Base-by-base conservation (phyloP, 2,113 vertebrate genomes). In the Sinocyclocheilus rhinocerous region DNA sequence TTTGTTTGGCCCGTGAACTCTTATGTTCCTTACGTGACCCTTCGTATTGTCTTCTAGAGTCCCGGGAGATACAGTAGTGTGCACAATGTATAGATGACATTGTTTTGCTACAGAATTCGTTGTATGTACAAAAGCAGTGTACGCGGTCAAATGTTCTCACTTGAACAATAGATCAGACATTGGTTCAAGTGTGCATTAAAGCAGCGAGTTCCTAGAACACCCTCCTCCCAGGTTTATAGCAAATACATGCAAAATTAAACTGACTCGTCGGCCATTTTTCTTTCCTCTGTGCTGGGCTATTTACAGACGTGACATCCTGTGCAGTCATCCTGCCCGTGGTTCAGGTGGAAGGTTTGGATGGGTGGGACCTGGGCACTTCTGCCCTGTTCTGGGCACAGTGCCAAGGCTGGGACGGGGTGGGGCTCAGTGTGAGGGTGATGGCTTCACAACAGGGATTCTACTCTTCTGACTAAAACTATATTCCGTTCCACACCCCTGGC, bases 321-420 rank as follows among this genome's bases (percentile, higher is more conserved):
- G 65, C 48, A 80, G 50, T 77, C 55, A 77, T 79, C 50, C 63
- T 70, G 63, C 50, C 48, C 24, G 6, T 63, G 72, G 72, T 29
- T 72, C 76, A 85, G 63, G 75, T 78, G 76, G 29, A 85, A 33
- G 52, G 78, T 73, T 72, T 63, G 67, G 85, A 82, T 85, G 65
- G 48, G 76, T 70, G 55, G 55, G 69, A 67, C 63, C 33, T 85
- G 93, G 93, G 91, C 87, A 91, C 92, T 92, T 92, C 91, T 91
- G 86, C 88, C 87, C 87, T 77, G 83, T 52, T 36, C 29, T 76
- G 83, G 78, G 79, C 67, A 63, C 67, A 48, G n/a, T 55, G 48
- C 79, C 79, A 81, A 29, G n/a, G 78, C 8, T 15, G 42, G 20
- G 72, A 12, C 83, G 88, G 33, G 33, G 29, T 22, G 59, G 59